Percentiles rank a stretch among this genome's conserved stretches.
Conservation (phyloP, 2,113 vertebrate genomes). For the Triplophysa siluroides region DNA sequence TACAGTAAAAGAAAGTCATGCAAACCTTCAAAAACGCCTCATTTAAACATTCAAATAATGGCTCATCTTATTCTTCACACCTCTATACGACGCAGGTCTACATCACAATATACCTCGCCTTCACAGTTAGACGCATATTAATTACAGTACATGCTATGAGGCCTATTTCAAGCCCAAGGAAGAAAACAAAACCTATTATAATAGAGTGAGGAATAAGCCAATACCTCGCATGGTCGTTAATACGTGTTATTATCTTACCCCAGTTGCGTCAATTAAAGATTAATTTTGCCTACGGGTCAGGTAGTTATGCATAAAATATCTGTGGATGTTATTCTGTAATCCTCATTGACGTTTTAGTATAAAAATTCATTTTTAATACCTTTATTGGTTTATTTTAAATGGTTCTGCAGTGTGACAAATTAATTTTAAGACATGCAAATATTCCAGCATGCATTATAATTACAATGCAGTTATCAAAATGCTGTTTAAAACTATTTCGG, state of each 20-base stretch:
- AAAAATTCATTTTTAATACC: neutral
- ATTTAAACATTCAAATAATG: neutral
- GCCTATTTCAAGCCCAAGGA: conserved; percentile 11
- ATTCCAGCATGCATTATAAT: too few relatives aligned
- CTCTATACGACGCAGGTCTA: neutral
- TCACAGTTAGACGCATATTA: conserved; percentile 6
- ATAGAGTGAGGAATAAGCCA: conserved; percentile 12
- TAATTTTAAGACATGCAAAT: too few relatives aligned
- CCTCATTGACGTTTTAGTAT: too few relatives aligned
- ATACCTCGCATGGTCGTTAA: neutral
- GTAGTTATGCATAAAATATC: neutral
- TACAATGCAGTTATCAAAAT: too few relatives aligned
- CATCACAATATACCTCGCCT: conserved; percentile 7
- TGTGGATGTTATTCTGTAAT: too few relatives aligned
- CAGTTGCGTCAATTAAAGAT: conserved; percentile 4
- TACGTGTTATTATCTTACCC: neutral
- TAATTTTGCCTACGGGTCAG: neutral
- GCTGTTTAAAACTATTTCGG: too few relatives aligned
- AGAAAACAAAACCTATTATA: conserved; percentile 27
- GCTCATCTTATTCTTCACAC: conserved; percentile 1
- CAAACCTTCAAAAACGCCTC: too few relatives aligned
- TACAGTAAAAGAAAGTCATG: too few relatives aligned
- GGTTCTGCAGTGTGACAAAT: too few relatives aligned
- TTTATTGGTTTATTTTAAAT: too few relatives aligned
- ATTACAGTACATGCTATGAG: conserved; percentile 1